phyloP scores from a whole-genome alignment of 2,888 invertebrate genomes.

The Stenotaenia linearis region DNA sequence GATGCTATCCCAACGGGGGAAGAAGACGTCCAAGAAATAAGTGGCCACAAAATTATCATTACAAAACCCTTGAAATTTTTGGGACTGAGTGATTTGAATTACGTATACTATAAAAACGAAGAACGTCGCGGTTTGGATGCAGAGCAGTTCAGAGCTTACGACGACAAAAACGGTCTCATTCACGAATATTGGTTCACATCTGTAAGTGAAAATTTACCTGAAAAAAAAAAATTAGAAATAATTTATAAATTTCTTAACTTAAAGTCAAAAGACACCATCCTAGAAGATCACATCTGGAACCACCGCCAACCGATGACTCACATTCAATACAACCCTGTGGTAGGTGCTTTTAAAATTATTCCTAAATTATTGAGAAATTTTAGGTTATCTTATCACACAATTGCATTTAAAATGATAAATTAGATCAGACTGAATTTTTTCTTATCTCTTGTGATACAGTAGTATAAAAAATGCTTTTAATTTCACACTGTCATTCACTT shows the following conservation, averaged over 20 bases:
- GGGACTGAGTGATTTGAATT: neutral
- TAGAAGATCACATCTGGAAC: neutral
- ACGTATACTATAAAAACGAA: neutral
- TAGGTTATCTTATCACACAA: neutral
- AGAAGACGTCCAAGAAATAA: neutral
- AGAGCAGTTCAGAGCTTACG: neutral
- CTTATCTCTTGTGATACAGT: neutral
- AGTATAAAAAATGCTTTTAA: neutral
- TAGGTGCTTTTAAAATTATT: neutral
- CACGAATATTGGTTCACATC: slow-evolving; percentile 13
- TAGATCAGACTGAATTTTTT: neutral
- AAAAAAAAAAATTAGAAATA: too few relatives aligned
- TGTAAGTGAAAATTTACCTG: neutral
- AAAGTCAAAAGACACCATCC: neutral
- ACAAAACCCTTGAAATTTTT: neutral
- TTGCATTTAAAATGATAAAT: neutral
- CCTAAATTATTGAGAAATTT: neutral
- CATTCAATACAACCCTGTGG: neutral
- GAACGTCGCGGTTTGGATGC: neutral
- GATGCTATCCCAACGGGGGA: neutral
- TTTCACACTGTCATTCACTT: neutral
- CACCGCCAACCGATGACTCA: neutral
- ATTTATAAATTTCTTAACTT: neutral
- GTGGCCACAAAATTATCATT: neutral
- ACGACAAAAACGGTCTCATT: neutral